These are phyloP conservation scores for Entomobrya proxima DNA, from an alignment of 2,888 invertebrate species.

Conservation along the genomic window DNA sequence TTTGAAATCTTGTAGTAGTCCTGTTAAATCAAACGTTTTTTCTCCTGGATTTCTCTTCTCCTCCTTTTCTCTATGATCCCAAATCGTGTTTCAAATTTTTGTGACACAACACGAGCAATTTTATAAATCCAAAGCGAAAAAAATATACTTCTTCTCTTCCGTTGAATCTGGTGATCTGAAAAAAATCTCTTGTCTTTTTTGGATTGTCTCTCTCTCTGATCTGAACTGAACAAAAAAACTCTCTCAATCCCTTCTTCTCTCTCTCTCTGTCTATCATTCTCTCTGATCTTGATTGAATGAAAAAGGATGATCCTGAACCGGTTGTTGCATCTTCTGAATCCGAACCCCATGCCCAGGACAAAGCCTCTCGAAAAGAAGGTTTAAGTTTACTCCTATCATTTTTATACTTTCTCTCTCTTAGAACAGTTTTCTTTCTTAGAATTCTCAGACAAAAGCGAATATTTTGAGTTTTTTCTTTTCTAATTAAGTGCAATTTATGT, in stretches of 20 bases:
- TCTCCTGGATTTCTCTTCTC: not conserved
- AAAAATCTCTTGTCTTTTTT: constrained; percentile 53
- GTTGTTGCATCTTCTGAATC: constrained; percentile 65
- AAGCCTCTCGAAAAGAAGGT: constrained; percentile 67
- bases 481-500: constrained; percentile 20
- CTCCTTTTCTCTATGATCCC: not conserved
- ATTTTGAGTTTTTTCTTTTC: constrained; percentile 17
- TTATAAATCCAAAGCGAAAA: not conserved
- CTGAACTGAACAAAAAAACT: constrained; percentile 54
- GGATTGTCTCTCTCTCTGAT: constrained; percentile 59
- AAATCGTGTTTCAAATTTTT: constrained; percentile 55
- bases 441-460: not conserved
- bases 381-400: constrained; percentile 58
- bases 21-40: too few species aligned
- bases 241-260: constrained; percentile 35
- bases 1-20: not conserved
- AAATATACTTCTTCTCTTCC: not conserved
- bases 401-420: constrained; percentile 32
- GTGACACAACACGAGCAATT: constrained; percentile 57
- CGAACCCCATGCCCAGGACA: constrained; percentile 58
- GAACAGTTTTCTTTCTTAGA: constrained; percentile 35
- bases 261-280: constrained; percentile 17
- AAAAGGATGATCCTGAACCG: constrained; percentile 64
- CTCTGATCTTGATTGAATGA: constrained; percentile 55
- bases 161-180: constrained; percentile 55